Evolutionary conservation across 2,797 vertebrate genomes (phyloP).

Genomic region (Rhyacichthys aspro): DNA sequence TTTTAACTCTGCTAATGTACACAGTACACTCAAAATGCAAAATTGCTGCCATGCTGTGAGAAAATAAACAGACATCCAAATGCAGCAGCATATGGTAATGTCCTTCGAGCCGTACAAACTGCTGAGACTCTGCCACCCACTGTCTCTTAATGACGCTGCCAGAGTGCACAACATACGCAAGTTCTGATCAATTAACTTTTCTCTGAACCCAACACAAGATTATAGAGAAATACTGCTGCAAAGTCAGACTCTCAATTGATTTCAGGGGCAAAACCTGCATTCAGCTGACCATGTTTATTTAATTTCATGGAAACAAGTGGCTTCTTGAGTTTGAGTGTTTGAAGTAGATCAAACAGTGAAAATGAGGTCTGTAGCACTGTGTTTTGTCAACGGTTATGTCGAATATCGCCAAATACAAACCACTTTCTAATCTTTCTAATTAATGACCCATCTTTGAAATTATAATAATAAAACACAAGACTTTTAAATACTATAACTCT

Average conservation of each 20-base stretch:
- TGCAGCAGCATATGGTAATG: conserved; percentile 56
- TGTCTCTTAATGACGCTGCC: conserved; percentile 61
- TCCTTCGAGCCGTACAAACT: conserved; percentile 47
- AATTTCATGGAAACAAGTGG: conserved; percentile 10
- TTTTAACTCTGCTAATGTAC: conserved; percentile 8
- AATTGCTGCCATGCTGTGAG: conserved; percentile 15
- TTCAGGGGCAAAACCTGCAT: conserved; percentile 14
- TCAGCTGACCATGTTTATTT: conserved; percentile 20
- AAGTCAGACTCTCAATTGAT: conserved; percentile 25
- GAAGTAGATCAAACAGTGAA: not conserved
- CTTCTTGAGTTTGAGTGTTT: not conserved
- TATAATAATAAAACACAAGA: too few species aligned
- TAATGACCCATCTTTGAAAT: too few species aligned
- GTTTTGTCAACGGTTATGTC: too few species aligned
- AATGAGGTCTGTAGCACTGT: too few species aligned
- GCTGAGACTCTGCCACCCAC: conserved; percentile 42
- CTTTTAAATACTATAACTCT: too few species aligned
- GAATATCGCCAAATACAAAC: too few species aligned
- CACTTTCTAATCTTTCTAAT: too few species aligned
- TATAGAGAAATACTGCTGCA: conserved; percentile 30
- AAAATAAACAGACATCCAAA: conserved; percentile 35
- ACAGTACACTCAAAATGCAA: conserved; percentile 25
- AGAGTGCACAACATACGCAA: conserved; percentile 56
- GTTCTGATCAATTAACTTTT: conserved; percentile 69
- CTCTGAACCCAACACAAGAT: conserved; percentile 56